phyloP scores from a whole-genome alignment of 2,113 vertebrate genomes.

The Phodopus roborovskii region DNA sequence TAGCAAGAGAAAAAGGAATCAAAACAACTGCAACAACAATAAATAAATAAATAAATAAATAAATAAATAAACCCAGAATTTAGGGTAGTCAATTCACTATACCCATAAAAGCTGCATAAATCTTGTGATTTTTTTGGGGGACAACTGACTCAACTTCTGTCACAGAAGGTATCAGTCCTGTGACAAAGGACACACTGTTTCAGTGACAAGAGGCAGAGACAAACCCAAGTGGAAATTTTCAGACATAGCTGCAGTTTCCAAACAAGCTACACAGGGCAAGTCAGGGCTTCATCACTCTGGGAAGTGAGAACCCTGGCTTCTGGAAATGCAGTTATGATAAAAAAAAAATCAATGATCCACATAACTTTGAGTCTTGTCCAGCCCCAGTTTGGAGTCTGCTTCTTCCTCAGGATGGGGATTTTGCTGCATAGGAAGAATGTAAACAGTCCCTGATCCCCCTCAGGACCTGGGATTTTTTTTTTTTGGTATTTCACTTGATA shows the following conservation, averaged over 20 bases:
- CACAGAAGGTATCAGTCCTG: neutral
- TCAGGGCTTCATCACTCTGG: neutral
- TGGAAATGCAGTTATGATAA: neutral
- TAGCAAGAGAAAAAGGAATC: neutral
- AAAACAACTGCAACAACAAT: neutral
- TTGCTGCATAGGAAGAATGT: neutral
- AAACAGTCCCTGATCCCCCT: neutral
- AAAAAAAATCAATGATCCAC: neutral
- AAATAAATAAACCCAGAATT: neutral
- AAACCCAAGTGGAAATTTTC: neutral
- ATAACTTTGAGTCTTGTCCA: neutral
- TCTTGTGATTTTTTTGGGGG: neutral
- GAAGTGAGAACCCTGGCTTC: neutral
- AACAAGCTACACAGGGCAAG: neutral
- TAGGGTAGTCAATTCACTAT: neutral
- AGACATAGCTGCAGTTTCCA: neutral
- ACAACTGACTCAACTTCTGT: neutral
- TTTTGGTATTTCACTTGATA: neutral
- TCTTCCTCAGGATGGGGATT: neutral
- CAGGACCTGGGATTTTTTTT: neutral
- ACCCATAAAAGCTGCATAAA: neutral
- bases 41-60: too few species aligned
- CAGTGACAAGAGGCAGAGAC: neutral
- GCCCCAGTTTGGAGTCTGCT: neutral
- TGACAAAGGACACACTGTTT: neutral